A percentile compares a stretch with the other conserved stretches of the same genome.
Evolutionary conservation across 2,797 vertebrate genomes (phyloP).

Genomic region (Acipenser transmontanus): DNA sequence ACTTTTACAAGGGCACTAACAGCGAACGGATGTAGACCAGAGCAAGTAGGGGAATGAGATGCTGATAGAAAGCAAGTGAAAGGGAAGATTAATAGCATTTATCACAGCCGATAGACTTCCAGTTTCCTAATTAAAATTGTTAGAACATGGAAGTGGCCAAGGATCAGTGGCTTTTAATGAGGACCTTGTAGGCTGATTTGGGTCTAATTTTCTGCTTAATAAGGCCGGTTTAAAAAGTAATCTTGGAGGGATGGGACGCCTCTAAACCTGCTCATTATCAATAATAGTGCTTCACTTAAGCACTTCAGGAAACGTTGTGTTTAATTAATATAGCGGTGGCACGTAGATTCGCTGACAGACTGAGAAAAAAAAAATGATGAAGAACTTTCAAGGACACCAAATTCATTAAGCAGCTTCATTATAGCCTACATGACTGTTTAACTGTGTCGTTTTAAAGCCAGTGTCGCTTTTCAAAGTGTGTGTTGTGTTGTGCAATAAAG

Average conservation of each 20-base stretch:
- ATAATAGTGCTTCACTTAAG: slow-evolving; percentile 76
- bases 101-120: slow-evolving; percentile 69
- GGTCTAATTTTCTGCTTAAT: slow-evolving; percentile 93
- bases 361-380: slow-evolving; percentile 72
- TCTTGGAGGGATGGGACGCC: slow-evolving; percentile 80
- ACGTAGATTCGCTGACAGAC: slow-evolving; percentile 76
- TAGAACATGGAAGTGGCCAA: slow-evolving; percentile 76
- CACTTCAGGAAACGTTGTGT: slow-evolving; percentile 76
- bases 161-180: slow-evolving; percentile 92
- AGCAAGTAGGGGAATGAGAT: slow-evolving; percentile 40
- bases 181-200: slow-evolving; percentile 87
- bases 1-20: slow-evolving; percentile 11
- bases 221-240: slow-evolving; percentile 87
- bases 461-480: slow-evolving; percentile 23
- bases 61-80: slow-evolving; percentile 66
- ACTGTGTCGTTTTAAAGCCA: slow-evolving; percentile 63
- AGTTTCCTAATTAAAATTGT: slow-evolving; percentile 82
- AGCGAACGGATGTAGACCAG: slow-evolving; percentile 24
- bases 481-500: too few relatives aligned
- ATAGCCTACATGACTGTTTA: slow-evolving; percentile 70
- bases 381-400: slow-evolving; percentile 86
- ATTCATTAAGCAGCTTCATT: slow-evolving; percentile 83
- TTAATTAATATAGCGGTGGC: slow-evolving; percentile 80
- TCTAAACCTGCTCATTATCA: slow-evolving; percentile 87
- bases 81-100: slow-evolving; percentile 90